phyloP scores from a whole-genome alignment of 2,888 invertebrate genomes.

The Globia sparganii region DNA sequence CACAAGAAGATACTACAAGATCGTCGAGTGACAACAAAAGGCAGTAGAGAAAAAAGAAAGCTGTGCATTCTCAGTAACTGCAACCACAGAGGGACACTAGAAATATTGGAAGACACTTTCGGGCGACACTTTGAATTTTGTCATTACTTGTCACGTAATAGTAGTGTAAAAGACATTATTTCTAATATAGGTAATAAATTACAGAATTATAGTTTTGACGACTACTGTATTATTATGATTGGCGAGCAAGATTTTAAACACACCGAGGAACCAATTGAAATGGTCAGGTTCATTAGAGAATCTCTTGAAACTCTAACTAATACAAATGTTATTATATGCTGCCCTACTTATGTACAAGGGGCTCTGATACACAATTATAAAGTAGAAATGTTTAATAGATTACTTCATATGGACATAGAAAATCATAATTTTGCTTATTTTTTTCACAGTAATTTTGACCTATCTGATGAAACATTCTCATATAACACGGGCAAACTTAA shows the following conservation, averaged over 20 bases:
- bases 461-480: slow-evolving; percentile 16
- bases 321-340: not conserved
- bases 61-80: not conserved
- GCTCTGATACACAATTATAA: slow-evolving; percentile 1
- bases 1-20: not conserved
- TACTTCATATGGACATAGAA: slow-evolving; percentile 1
- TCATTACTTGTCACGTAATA: not conserved
- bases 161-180: no score
- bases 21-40: not conserved
- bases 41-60: not conserved
- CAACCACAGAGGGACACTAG: not conserved
- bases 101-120: not conserved
- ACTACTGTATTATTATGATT: not conserved
- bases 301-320: not conserved
- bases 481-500: slow-evolving; percentile 10
- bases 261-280: not conserved
- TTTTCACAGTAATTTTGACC: not conserved
- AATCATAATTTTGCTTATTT: not conserved
- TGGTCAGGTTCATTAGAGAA: not conserved
- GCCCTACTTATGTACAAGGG: not conserved
- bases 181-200: not conserved
- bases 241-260: not conserved
- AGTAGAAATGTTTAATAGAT: not conserved
- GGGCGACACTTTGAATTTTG: not conserved
- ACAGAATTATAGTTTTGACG: not conserved